Evolutionary conservation across 1,140 invertebrate genomes (phyloP), one percentile per base, ranked within the genome.

Genomic region (Tigriopus japonicus): DNA sequence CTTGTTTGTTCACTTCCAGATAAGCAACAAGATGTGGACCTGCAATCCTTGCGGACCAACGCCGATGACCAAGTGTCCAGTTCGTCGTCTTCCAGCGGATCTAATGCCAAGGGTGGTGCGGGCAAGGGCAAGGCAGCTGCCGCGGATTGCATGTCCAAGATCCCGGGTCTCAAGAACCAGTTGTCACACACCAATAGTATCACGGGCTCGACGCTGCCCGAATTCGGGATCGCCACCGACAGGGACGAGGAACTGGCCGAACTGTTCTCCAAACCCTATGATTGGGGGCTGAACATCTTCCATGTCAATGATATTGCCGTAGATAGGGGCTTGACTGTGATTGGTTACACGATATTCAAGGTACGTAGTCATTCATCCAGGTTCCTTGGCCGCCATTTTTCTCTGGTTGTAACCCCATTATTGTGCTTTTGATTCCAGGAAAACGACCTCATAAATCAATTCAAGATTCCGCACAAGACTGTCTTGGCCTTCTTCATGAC

Each of bases 221-320:
- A 83, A 65, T 84, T 87, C 68, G 94, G 93, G 6, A 89, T 97
- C 9, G 90, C 95, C 66, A 92, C 91, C 43, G 78, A 81, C 12
- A 78, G 84, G 66, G 90, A 94, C 69, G 84, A 87, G 54, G 85
- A 93, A 65, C 78, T 98, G 56, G 85, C 83, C 68, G 81, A 85
- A 72, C 82, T 86, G 71, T 21, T 49, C 10, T 49, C 45, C 45
- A 15, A 49, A 49, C 45, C 45, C n/a, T 17, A 17, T 49, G 21
- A 21, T 68, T 98, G 95, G 95, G 94, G 94, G 58, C 83, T 96
- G 56, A 92, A 98, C 72, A 87, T 98, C 68, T 98, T 98, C 80
- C 87, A 85, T 74, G 85, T 98, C 71, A 81, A 86, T 64, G 87
- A 95, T 66, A 75, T 91, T 54, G 92, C 91, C 52, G 74, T 76